Conservation (phyloP, 2,888 invertebrate species). For the Drosophila neotestacea region DNA sequence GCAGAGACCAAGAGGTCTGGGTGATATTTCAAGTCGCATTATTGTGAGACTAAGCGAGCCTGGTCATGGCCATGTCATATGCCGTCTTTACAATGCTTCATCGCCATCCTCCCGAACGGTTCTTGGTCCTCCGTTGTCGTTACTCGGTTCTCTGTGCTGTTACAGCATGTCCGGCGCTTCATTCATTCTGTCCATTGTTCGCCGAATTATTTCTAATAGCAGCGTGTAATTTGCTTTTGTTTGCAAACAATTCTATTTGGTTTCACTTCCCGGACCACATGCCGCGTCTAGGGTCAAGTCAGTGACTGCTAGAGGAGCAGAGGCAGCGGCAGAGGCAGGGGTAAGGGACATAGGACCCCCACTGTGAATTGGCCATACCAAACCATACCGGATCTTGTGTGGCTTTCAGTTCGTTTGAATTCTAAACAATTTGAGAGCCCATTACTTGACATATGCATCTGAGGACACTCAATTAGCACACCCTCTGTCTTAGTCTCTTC, state of each 20-base stretch:
- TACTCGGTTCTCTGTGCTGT: conserved; percentile 8
- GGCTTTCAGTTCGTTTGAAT: conserved; percentile 41
- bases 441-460: conserved; percentile 46
- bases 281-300: conserved; percentile 58
- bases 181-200: conserved; percentile 61
- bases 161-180: conserved; percentile 71
- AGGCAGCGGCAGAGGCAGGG: conserved; percentile 15
- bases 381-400: conserved; percentile 39
- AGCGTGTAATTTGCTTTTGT: conserved; percentile 80
- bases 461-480: conserved; percentile 56
- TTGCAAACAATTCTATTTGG: conserved; percentile 82
- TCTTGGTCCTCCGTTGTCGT: not conserved
- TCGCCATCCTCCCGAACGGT: not conserved
- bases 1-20: conserved; percentile 3
- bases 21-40: conserved; percentile 75
- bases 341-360: conserved; percentile 36
- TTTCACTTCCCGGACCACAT: conserved; percentile 74
- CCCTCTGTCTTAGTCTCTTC: conserved; percentile 1
- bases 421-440: conserved; percentile 22
- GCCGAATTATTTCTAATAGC: conserved; percentile 77
- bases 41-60: conserved; percentile 43
- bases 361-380: conserved; percentile 33
- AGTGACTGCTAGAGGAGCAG: conserved; percentile 6
- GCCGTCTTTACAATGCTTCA: conserved; percentile 29
- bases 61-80: conserved; percentile 9